A percentile compares a stretch with the other conserved stretches of the same genome.
phyloP scores from a whole-genome alignment of 2,888 invertebrate species.

The Zhuqinia jingwanae region DNA sequence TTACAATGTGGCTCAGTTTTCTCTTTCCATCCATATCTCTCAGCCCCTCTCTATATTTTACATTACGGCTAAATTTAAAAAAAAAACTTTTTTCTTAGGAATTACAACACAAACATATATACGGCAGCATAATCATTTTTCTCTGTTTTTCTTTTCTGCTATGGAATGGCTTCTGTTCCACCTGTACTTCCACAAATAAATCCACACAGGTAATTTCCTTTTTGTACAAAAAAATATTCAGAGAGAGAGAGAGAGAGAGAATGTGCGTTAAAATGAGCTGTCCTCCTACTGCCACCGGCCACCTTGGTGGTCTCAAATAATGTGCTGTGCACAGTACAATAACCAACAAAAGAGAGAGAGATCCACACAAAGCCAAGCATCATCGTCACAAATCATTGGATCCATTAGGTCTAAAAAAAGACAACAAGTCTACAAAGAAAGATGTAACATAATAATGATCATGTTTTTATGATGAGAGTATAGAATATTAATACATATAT shows the following conservation, averaged over 20 bases:
- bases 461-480: constrained; percentile 31
- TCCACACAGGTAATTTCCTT: neutral
- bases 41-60: constrained; percentile 16
- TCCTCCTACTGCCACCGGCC: constrained; percentile 56
- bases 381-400: constrained; percentile 64
- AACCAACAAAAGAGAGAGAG: constrained; percentile 32
- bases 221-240: neutral
- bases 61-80: constrained; percentile 1
- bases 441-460: constrained; percentile 53
- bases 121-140: constrained; percentile 13
- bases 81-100: constrained; percentile 13
- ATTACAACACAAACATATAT: too few relatives aligned
- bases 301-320: constrained; percentile 64
- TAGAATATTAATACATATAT: too few relatives aligned
- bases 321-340: constrained; percentile 59
- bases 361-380: constrained; percentile 1
- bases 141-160: constrained; percentile 17
- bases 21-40: constrained; percentile 24
- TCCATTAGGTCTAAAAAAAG: constrained; percentile 53
- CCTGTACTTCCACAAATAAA: neutral
- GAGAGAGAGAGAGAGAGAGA: constrained; percentile 21
- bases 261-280: constrained; percentile 41
- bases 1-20: constrained; percentile 9
- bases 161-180: constrained; percentile 17
- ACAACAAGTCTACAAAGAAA: constrained; percentile 19